Conservation (phyloP, 1,140 invertebrate species). For the Drosophila albomicans region DNA sequence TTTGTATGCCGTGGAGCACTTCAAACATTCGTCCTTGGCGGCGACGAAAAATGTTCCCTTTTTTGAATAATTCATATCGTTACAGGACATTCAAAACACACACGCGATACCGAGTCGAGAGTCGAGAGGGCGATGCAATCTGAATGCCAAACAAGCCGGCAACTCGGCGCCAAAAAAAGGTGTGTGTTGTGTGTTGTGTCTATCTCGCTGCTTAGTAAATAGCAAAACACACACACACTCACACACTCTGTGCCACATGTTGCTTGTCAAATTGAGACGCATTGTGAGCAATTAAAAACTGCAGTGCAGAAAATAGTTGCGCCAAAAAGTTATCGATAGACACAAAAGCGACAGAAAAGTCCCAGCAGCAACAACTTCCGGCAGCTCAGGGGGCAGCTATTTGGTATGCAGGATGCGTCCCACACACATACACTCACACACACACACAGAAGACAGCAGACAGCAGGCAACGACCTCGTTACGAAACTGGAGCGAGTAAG, state of each 20-base stretch:
- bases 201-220: not conserved
- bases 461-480: slow-evolving; percentile 76
- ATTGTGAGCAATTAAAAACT: slow-evolving; percentile 69
- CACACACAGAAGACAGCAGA: slow-evolving; percentile 16
- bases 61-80: slow-evolving; percentile 85
- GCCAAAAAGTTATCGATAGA: slow-evolving; percentile 65
- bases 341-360: slow-evolving; percentile 4
- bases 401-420: slow-evolving; percentile 74
- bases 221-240: not conserved
- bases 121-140: slow-evolving; percentile 70
- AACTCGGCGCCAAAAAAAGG: slow-evolving; percentile 1
- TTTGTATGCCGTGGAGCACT: slow-evolving; percentile 81
- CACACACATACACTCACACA: slow-evolving; percentile 49
- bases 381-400: slow-evolving; percentile 45
- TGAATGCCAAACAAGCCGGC: slow-evolving; percentile 79
- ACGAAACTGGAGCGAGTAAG: slow-evolving; percentile 65
- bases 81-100: slow-evolving; percentile 84
- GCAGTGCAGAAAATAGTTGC: slow-evolving; percentile 64
- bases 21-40: slow-evolving; percentile 84
- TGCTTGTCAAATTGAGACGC: slow-evolving; percentile 77
- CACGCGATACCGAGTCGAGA: slow-evolving; percentile 51
- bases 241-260: slow-evolving; percentile 52
- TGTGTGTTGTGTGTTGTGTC: slow-evolving; percentile 8
- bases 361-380: slow-evolving; percentile 59
- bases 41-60: slow-evolving; percentile 70